Percentiles rank a stretch among this genome's conserved stretches.
Evolutionary conservation across 1,140 invertebrate genomes (phyloP).

Genomic region (Achatina immaculata): DNA sequence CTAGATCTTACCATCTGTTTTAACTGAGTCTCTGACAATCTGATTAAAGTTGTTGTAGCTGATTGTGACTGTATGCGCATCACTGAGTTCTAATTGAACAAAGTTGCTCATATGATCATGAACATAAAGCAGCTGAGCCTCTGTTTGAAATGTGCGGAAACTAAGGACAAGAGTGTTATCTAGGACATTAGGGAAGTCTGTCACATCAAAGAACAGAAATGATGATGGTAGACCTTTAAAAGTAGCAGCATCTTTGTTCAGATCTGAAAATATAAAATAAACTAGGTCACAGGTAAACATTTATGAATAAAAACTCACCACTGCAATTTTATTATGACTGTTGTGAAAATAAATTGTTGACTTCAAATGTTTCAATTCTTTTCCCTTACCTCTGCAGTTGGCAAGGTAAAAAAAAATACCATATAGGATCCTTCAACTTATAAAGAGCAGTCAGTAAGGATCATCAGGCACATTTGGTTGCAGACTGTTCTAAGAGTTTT

Average conservation of each 20-base stretch:
- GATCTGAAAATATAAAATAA: conserved; percentile 80
- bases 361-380: too few relatives aligned
- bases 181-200: conserved; percentile 81
- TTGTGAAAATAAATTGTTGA: too few relatives aligned
- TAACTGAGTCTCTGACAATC: conserved; percentile 47
- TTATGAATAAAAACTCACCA: too few relatives aligned
- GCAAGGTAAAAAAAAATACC: too few relatives aligned
- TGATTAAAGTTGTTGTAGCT: conserved; percentile 54
- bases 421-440: too few relatives aligned
- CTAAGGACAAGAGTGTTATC: conserved; percentile 86
- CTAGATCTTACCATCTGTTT: conserved; percentile 30
- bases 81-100: conserved; percentile 87
- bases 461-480: too few relatives aligned
- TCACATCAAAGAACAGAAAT: conserved; percentile 79
- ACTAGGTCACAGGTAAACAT: too few relatives aligned
- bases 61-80: conserved; percentile 73
- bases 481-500: too few relatives aligned
- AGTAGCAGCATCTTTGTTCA: conserved; percentile 90
- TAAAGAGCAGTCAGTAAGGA: too few relatives aligned
- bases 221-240: conserved; percentile 82
- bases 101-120: conserved; percentile 96
- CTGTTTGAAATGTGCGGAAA: conserved; percentile 84
- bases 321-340: too few relatives aligned
- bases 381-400: too few relatives aligned
- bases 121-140: conserved; percentile 86